Conservation (phyloP, 2,888 invertebrate genomes). For the Chrysodeixis includens region DNA sequence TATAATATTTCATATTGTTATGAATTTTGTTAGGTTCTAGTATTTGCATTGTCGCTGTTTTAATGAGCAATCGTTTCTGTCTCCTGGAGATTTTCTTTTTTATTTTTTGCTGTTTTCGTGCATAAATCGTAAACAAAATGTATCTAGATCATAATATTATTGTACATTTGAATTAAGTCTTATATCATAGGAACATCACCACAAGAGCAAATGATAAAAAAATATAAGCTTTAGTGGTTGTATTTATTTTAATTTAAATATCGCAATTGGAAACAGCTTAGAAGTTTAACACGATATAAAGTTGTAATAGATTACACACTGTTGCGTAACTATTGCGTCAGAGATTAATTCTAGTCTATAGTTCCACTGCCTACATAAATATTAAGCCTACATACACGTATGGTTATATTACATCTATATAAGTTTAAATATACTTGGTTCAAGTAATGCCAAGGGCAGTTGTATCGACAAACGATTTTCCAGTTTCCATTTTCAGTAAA, state of each 20-base stretch:
- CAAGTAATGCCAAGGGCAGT: slow-evolving; percentile 83
- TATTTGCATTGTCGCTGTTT: no score
- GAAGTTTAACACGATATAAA: neutral
- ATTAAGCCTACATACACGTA: slow-evolving; percentile 8
- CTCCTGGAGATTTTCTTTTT: no score
- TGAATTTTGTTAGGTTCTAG: neutral
- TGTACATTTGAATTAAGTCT: no score
- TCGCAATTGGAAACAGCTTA: neutral
- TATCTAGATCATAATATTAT: no score
- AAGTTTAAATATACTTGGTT: slow-evolving; percentile 54
- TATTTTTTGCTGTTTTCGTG: no score
- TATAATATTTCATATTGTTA: neutral
- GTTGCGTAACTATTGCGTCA: slow-evolving; percentile 16
- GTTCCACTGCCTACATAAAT: neutral
- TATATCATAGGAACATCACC: no score
- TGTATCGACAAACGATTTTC: slow-evolving; percentile 76
- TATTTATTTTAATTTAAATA: neutral
- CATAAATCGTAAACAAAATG: no score
- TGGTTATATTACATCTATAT: slow-evolving; percentile 40
- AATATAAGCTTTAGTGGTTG: no score
- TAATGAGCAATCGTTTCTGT: neutral
- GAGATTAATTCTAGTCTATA: slow-evolving; percentile 12
- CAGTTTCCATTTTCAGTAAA: slow-evolving; percentile 88
- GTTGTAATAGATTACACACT: neutral
- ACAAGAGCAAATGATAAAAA: no score